phyloP scores from a whole-genome alignment of 2,797 vertebrate species.

The Schizopygopsis pylzovi region DNA sequence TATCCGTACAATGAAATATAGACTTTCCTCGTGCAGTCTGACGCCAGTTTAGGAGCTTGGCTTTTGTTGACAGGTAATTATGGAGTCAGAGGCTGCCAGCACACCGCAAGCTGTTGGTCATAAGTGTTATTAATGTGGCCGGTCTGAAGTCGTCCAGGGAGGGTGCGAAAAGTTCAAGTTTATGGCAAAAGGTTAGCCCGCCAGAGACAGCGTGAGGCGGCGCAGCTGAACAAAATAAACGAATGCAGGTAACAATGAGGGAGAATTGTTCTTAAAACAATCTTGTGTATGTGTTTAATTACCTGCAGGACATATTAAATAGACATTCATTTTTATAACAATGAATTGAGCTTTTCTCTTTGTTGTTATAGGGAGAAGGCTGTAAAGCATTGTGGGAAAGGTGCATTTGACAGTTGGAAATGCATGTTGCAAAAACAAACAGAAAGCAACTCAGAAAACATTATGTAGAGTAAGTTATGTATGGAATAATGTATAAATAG shows the following conservation, averaged over 20 bases:
- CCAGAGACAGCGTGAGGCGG: conserved; percentile 25
- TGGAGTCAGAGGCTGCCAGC: conserved; percentile 33
- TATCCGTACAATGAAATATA: conserved; percentile 14
- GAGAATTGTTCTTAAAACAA: neutral
- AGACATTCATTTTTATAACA: neutral
- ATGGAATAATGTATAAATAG: neutral
- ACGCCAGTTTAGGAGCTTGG: conserved; percentile 32
- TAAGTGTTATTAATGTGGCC: conserved; percentile 45
- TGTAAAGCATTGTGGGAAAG: conserved; percentile 11
- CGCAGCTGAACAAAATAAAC: conserved; percentile 18
- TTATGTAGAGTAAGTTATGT: neutral
- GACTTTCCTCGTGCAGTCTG: conserved; percentile 16
- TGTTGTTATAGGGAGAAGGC: conserved; percentile 1
- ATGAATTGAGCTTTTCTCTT: neutral
- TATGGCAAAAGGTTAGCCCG: conserved; percentile 55
- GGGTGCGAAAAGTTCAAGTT: conserved; percentile 62
- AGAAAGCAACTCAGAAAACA: neutral
- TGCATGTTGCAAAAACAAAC: neutral
- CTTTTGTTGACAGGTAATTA: conserved; percentile 50
- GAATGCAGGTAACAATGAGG: conserved; percentile 16
- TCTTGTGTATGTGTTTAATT: neutral
- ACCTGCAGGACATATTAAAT: neutral
- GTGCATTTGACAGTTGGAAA: neutral
- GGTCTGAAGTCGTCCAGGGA: conserved; percentile 40
- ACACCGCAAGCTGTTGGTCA: conserved; percentile 18